A percentile compares a stretch with the other conserved stretches of the same genome.
Evolutionary conservation across 2,797 vertebrate genomes (phyloP).

Genomic region (Lerista edwardsae): DNA sequence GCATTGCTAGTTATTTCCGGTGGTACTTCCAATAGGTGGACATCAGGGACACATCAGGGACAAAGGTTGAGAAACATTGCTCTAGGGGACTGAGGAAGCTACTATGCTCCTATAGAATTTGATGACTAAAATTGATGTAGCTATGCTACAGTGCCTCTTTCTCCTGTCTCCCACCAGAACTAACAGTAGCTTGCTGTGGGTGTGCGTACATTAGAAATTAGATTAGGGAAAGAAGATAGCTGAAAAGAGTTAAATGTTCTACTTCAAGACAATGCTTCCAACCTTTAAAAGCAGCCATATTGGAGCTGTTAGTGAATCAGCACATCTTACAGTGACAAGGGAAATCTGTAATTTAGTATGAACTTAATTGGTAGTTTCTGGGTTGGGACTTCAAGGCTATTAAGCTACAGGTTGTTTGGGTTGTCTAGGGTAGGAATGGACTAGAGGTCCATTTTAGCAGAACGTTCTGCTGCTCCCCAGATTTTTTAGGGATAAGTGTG

Average conservation of each 20-base stretch:
- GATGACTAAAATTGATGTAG: not conserved
- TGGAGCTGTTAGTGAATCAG: not conserved
- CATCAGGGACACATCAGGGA: too few relatives aligned
- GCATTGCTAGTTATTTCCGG: too few relatives aligned
- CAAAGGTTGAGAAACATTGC: too few relatives aligned
- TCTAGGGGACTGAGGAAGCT: too few relatives aligned
- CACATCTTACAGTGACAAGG: not conserved
- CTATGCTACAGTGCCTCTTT: not conserved
- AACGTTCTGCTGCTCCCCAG: not conserved
- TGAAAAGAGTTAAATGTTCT: not conserved
- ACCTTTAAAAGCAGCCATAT: not conserved
- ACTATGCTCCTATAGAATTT: too few relatives aligned
- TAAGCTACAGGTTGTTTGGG: not conserved
- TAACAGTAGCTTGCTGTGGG: too few relatives aligned
- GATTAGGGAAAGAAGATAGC: not conserved
- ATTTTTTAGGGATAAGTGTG: not conserved
- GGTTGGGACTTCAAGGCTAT: not conserved
- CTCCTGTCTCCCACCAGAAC: too few relatives aligned
- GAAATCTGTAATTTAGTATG: not conserved
- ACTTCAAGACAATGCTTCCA: too few relatives aligned
- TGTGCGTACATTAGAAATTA: too few relatives aligned
- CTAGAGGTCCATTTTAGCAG: not conserved
- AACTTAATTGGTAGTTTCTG: not conserved
- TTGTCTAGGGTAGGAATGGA: not conserved
- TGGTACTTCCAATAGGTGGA: too few relatives aligned